Evolutionary conservation across 2,888 invertebrate genomes (phyloP), one percentile per base, ranked within the genome.

Genomic region (Apotomis betuletana): DNA sequence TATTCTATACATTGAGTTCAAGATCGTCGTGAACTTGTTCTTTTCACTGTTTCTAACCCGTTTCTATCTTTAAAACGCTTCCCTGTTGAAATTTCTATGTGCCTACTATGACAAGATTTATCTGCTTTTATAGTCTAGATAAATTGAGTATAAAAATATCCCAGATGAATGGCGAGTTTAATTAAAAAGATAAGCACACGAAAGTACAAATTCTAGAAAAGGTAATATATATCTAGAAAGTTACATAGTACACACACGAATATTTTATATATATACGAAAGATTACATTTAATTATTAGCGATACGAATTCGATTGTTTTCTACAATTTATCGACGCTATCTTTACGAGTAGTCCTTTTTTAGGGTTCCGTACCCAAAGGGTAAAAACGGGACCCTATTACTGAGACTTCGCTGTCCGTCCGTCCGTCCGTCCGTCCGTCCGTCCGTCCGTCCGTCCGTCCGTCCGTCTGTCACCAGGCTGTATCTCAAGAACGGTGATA

Each of bases 1-100:
- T 44, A 44, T 67, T 38, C 60, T 44, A 52, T 49, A 60, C 46
- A 55, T 62, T 3, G 58, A 68, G 72, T 59, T 72, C 72, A 72
- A 72, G 68, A 63, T 54, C 72, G 64, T 44, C 58, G 58, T 52
- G 51, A 46, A 62, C 5, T 51, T 2, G 41, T 54, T 72, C 52
- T 72, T 46, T 59, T 67, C 9, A 12, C 12, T 57, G 62, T 67
- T 27, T 51, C 13, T 52, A 15, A 51, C 41, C 2, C 27, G 2
- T 15, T 6, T 15, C 9, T 54, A 52, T 59, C n/a, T n/a, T 38
- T 58, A 57, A 27, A 27, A 12, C 13, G 5, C 36, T 54, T 57
- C 13, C 13, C 46, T 44, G 46, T 12, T 46, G 6, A 61, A 5
- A 49, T 61, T 15, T 46, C 9, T 49, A 3, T 61, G 49, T 63